phyloP scores from a whole-genome alignment of 1,140 invertebrate genomes.

The Drosophila subpulchrella region DNA sequence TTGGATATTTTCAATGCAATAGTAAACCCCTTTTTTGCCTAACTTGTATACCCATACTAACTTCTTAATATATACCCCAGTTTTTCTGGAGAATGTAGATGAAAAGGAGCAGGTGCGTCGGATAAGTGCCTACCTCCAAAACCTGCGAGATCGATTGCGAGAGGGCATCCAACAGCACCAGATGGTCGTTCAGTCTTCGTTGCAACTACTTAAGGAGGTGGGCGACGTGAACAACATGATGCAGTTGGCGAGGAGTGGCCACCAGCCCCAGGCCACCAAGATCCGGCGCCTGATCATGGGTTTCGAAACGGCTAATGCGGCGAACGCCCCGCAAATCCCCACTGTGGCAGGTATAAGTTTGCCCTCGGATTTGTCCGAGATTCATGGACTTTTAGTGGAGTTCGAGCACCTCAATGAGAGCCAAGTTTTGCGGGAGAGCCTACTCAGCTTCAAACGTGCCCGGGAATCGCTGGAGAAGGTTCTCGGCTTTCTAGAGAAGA shows the following conservation, averaged over 20 bases:
- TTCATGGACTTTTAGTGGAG: constrained; percentile 44
- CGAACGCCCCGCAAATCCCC: background rate
- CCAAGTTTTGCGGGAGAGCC: constrained; percentile 52
- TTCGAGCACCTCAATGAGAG: constrained; percentile 61
- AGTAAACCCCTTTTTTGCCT: too few species aligned
- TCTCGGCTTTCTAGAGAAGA: constrained; percentile 21
- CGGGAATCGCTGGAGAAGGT: constrained; percentile 64
- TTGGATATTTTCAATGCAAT: too few species aligned
- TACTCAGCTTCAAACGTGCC: constrained; percentile 53
- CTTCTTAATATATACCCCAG: background rate
- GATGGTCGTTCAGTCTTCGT: constrained; percentile 41
- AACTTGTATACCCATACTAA: too few species aligned
- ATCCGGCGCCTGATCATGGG: constrained; percentile 65
- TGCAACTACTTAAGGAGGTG: constrained; percentile 61
- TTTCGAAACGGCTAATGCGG: constrained; percentile 44
- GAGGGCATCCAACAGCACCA: constrained; percentile 34
- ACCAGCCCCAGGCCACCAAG: constrained; percentile 21
- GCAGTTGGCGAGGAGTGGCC: background rate
- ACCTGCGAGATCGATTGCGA: constrained; percentile 42
- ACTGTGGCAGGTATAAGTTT: constrained; percentile 1
- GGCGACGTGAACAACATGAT: constrained; percentile 41
- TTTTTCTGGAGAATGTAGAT: constrained; percentile 1
- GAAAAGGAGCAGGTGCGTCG: constrained; percentile 31
- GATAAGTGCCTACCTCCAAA: constrained; percentile 51
- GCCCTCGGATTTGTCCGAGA: constrained; percentile 21